Percentiles rank a stretch among this genome's conserved stretches.
Evolutionary conservation across 2,888 invertebrate species (phyloP).

Genomic region (Nipponacmea schrenckii): DNA sequence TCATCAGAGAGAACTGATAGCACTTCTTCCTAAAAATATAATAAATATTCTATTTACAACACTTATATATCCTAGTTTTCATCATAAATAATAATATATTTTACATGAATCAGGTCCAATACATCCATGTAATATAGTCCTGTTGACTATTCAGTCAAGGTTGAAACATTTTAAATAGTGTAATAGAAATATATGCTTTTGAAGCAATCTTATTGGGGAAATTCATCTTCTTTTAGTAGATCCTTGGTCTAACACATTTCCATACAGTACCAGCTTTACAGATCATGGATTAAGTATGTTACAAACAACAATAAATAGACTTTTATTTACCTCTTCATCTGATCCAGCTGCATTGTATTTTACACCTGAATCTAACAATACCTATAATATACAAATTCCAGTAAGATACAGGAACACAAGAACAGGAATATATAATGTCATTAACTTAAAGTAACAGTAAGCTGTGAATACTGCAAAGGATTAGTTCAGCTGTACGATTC

Average conservation of each 20-base stretch:
- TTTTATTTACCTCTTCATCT: background rate
- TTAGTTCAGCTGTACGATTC: too few relatives aligned
- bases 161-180: too few relatives aligned
- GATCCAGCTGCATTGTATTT: background rate
- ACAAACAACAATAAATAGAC: too few relatives aligned
- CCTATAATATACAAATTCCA: background rate
- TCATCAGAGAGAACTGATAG: constrained; percentile 60
- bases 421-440: too few relatives aligned
- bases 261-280: too few relatives aligned
- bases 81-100: background rate
- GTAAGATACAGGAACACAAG: background rate
- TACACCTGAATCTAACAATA: background rate
- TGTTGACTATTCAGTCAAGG: too few relatives aligned
- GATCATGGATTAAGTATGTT: too few relatives aligned
- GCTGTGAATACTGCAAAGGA: too few relatives aligned
- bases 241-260: too few relatives aligned
- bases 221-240: background rate
- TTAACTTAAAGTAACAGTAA: too few relatives aligned
- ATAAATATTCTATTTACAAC: background rate
- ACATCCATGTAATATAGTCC: constrained; percentile 38
- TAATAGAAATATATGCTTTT: too few relatives aligned
- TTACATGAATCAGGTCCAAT: constrained; percentile 24
- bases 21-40: constrained; percentile 34
- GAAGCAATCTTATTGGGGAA: constrained; percentile 26
- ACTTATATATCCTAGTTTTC: constrained; percentile 8